Evolutionary conservation across 2,888 invertebrate species (phyloP), one percentile per base, ranked within the genome.

Genomic region (Tribolium freemani): DNA sequence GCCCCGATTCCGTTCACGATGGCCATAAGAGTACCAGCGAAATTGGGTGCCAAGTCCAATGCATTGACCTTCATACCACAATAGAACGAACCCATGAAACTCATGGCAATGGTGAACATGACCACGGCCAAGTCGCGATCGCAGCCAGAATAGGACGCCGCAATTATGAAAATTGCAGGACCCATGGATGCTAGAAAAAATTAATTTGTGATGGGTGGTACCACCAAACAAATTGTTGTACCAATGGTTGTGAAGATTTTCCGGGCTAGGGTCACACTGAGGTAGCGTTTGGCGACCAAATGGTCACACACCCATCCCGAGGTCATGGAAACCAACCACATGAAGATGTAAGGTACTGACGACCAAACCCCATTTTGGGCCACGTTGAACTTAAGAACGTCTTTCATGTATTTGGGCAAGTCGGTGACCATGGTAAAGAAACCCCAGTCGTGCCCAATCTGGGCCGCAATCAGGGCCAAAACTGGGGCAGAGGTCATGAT

Each of bases 391-490:
- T 91, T 89, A 58, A 93, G 84, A 1, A 93, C 90, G 70, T 91
- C 91, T 45, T 89, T 90, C 90, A 92, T 91, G 84, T 92, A 93
- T 78, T 91, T 91, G 0, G 92, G 92, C n/a, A 93, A 85, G 80
- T 92, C 92, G 0, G 91, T 92, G 16, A 92, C 90, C 89, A 93
- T 90, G 4, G 91, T 91, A 82, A 91, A 92, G 80, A 92, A 91
- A 5, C 91, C 91, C 90, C 91, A 93, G 79, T 91, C 91, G 83
- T 92, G 92, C 1, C 91, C 91, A 75, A 90, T 88, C 88, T 93
- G 93, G 73, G 94, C 94, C 54, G 89, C 89, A 6, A 94, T 91
- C n/a, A 94, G 84, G 0, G 94, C 94, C 89, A 93, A 91, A 66
- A 94, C 87, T 0, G 94, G 93, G 2, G 90, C 87, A 0, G 91